Evolutionary conservation across 2,113 vertebrate species (phyloP).

Genomic region (Haplochromis vanheusdeni): DNA sequence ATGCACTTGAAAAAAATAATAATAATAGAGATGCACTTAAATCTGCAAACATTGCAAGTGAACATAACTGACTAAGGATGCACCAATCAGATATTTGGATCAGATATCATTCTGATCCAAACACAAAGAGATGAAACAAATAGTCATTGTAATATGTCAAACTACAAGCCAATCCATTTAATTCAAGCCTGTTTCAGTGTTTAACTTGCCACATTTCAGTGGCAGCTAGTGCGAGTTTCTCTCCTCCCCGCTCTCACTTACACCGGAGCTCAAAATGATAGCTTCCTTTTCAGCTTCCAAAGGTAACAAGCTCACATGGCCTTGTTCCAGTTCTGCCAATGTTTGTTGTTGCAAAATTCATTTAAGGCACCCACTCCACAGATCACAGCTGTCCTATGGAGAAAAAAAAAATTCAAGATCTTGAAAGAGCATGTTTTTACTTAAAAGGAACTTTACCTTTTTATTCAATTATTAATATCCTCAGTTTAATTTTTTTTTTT

Average conservation of each 20-base stretch:
- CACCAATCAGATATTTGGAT: background rate
- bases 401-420: too few species aligned
- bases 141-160: background rate
- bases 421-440: too few species aligned
- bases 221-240: rapidly evolving
- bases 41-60: background rate
- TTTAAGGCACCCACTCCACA: too few species aligned
- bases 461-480: too few species aligned
- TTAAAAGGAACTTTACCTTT: too few species aligned
- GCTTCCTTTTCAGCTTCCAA: too few species aligned
- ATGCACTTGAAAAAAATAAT: background rate
- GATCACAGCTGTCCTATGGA: too few species aligned
- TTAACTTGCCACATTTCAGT: background rate
- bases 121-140: background rate
- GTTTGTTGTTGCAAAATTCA: too few species aligned
- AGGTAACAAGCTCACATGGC: too few species aligned
- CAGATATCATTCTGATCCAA: background rate
- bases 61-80: background rate
- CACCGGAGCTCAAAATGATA: rapidly evolving
- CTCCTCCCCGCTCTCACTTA: background rate
- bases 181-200: background rate
- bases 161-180: background rate
- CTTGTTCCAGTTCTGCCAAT: too few species aligned
- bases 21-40: background rate
- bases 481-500: too few species aligned